Percentiles rank a stretch among this genome's conserved stretches.
phyloP scores from a whole-genome alignment of 2,113 vertebrate genomes.

The Xerus inauris region DNA sequence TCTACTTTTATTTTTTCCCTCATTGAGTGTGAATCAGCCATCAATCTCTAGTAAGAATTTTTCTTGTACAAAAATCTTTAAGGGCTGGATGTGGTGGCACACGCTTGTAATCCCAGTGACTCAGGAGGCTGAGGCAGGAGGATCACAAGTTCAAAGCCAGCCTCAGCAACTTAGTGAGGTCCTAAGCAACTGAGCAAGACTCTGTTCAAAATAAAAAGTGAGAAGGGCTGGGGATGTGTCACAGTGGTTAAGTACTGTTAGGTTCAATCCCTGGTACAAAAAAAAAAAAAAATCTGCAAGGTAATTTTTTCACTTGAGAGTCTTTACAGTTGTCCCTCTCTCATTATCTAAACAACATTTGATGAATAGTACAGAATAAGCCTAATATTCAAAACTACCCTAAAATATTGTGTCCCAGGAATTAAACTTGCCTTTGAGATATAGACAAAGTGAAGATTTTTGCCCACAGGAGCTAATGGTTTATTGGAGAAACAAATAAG shows the following conservation, averaged over 20 bases:
- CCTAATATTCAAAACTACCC: constrained; percentile 1
- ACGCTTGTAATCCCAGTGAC: background rate
- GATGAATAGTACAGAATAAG: background rate
- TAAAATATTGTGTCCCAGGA: background rate
- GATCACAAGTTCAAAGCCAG: background rate
- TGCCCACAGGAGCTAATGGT: background rate
- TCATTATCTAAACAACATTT: background rate
- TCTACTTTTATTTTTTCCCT: constrained; percentile 63
- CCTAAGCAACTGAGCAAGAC: background rate
- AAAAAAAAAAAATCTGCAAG: background rate
- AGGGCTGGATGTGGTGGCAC: background rate
- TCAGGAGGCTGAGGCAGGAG: background rate
- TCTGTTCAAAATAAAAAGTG: background rate
- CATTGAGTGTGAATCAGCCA: constrained; percentile 54
- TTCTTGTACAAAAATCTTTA: background rate
- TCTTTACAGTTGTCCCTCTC: background rate
- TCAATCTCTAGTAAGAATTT: constrained; percentile 66
- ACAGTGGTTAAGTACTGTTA: background rate
- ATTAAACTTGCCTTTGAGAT: background rate
- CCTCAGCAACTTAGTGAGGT: background rate
- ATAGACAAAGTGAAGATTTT: background rate
- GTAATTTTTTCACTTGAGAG: background rate
- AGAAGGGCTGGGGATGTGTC: background rate
- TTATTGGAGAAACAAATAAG: background rate
- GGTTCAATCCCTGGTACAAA: background rate